Conservation (phyloP, 2,888 invertebrate genomes). For the Oligia strigilis region DNA sequence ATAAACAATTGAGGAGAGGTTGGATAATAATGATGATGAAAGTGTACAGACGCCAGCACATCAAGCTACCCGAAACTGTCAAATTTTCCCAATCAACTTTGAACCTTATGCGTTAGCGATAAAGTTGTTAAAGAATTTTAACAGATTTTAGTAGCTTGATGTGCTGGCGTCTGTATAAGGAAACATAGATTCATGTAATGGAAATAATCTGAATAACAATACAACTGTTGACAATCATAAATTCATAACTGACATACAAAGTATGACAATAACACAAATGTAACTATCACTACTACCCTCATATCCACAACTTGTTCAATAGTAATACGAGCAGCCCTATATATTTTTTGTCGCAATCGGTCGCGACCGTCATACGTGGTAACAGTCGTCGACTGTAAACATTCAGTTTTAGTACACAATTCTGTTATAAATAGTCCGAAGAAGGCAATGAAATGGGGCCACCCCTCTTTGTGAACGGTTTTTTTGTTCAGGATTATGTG, state of each 20-base stretch:
- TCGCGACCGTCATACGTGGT: conserved; percentile 59
- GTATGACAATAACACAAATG: conserved; percentile 12
- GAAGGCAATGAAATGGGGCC: conserved; percentile 65
- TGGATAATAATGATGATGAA: background rate
- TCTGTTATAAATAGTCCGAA: conserved; percentile 70
- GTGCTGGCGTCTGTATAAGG: background rate
- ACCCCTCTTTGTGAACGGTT: conserved; percentile 62
- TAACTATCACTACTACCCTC: conserved; percentile 8
- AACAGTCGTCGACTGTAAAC: conserved; percentile 66
- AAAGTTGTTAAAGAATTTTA: too few species aligned
- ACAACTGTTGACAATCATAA: too few species aligned
- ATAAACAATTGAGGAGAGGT: background rate
- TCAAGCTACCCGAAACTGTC: too few species aligned
- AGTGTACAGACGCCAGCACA: background rate
- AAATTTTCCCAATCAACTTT: too few species aligned
- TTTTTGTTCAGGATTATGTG: conserved; percentile 54
- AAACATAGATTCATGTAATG: conserved; percentile 8
- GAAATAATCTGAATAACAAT: conserved; percentile 15
- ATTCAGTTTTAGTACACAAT: conserved; percentile 67
- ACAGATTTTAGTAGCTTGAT: too few species aligned
- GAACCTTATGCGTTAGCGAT: too few species aligned
- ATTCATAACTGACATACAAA: background rate
- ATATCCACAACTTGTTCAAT: conserved; percentile 31
- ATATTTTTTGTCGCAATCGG: conserved; percentile 59
- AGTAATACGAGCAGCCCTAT: conserved; percentile 59